Base-by-base conservation (phyloP, 2,888 invertebrate species). In the Eilema sororculum region DNA sequence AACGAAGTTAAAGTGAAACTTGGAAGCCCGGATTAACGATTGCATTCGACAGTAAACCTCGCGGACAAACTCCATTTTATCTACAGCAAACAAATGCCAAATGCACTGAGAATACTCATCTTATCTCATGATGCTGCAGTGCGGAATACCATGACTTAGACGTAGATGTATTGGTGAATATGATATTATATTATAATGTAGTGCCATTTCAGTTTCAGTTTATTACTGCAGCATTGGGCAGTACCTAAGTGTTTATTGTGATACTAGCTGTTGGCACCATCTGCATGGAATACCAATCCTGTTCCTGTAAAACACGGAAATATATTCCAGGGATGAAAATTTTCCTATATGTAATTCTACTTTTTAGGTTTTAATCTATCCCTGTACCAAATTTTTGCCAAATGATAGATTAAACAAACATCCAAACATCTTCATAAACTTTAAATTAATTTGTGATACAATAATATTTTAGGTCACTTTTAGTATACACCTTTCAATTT, bases 31-130 rank as follows among this genome's bases (percentile, higher is more conserved):
- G 76, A 79, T 77, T 80, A 80, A 80, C 78, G 75, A 76, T 79
- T 80, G 80, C 77, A 75, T 78, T 82, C 77, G 81, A 79, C 79
- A 78, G 78, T 76, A 71, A 74, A 67, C 72, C 73, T 30, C 57
- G 67, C 66, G 68, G 61, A 73, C 63, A 68, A 65, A 72, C 67
- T 75, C 65, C 46, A 56, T 71, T 77, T 73, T 74, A 78, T 76
- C 69, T 73, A 24, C 37, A 10, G 56, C 13, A 67, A 20, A 46
- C 46, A 46, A 46, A 52, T n/a, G n/a, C 52, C n/a, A 52, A 52
- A 52, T 2, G n/a, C 52, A 6, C 46, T n/a, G 52, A n/a, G 20
- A 52, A 52, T n/a, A n/a, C n/a, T 52, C 52, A 52, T n/a, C 52
- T n/a, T 52, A 9, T 52, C 52, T 52, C 8, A 52, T 52, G 52